Base-by-base conservation (phyloP, 2,113 vertebrate genomes). In the Cryptomyrus ogoouensis region DNA sequence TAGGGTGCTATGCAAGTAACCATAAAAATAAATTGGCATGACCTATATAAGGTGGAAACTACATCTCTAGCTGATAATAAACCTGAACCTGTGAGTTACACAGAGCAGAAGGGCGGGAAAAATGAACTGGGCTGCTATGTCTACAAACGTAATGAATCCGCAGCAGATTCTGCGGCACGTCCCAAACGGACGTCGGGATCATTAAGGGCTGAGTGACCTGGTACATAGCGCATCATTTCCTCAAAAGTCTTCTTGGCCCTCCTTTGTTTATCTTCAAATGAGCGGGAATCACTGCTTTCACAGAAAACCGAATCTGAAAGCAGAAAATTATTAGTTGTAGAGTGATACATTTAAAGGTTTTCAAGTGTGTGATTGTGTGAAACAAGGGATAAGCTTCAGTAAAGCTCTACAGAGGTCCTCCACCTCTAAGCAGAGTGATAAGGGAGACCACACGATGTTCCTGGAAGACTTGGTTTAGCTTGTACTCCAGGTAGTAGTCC, bases 341-440 rank as follows among this genome's bases (percentile, higher is more conserved):
- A 6, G 50, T 5, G 31, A 1, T 50, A 56, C 62, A 12, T 66
- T 27, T 66, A 56, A 50, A n/a, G n/a, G 13, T 24, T 49, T 31
- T 31, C 47, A 9, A 49, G 9, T 50, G 10, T 86, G 24, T 17
- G 1, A 27, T 5, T 49, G n/a, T 27, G 24, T 3, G 7, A 62
- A n/a, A 62, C 8, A 62, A 9, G 56, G 56, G 56, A 62, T 62
- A 62, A n/a, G 83, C 42, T 21, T 46, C 15, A 47, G 27, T 74
- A 9, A 49, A 46, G 15, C 13, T 58, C 27, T 42, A 42, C 17
- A 58, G 5, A 58, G 35, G 35, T 93, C 95, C 88, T 50, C 24
- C 89, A 98, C 98, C 98, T 98, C 98, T 95, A n/a, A 99, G 95
- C 89, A 99, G 95, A 0, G 98, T 99, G 95, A 99, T 99, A 88